phyloP scores from a whole-genome alignment of 1,140 invertebrate species.

The Drosophila eugracilis region DNA sequence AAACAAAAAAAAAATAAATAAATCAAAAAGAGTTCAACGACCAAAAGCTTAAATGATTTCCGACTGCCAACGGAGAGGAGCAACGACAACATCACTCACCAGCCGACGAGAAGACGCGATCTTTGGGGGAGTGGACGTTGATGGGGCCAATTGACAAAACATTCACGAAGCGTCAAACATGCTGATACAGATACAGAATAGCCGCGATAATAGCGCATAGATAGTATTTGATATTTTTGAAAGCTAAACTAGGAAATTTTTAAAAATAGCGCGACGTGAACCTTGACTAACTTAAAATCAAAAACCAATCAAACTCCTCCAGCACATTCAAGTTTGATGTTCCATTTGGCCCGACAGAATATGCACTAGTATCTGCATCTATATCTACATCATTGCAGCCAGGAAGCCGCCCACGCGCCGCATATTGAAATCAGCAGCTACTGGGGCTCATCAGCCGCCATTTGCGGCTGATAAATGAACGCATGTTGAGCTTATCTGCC shows the following conservation, averaged over 20 bases:
- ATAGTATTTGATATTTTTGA: conserved; percentile 56
- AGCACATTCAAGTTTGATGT: not conserved
- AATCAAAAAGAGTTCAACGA: conserved; percentile 82
- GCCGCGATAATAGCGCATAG: conserved; percentile 34
- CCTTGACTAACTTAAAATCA: too few species aligned
- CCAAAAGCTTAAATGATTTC: conserved; percentile 78
- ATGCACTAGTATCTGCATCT: conserved; percentile 4
- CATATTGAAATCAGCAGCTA: conserved; percentile 66
- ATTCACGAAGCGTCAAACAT: conserved; percentile 44
- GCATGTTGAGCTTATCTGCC: conserved; percentile 75
- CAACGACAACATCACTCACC: conserved; percentile 31
- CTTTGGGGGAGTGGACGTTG: conserved; percentile 3
- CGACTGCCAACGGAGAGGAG: conserved; percentile 48
- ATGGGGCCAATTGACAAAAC: conserved; percentile 44
- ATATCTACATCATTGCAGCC: conserved; percentile 39
- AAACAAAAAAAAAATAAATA: conserved; percentile 50
- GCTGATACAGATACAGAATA: conserved; percentile 65
- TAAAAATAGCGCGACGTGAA: too few species aligned
- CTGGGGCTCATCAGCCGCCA: conserved; percentile 45
- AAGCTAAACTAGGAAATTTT: conserved; percentile 14
- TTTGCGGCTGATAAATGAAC: conserved; percentile 70
- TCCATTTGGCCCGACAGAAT: not conserved
- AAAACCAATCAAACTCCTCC: too few species aligned
- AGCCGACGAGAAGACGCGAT: conserved; percentile 11
- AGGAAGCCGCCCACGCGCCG: conserved; percentile 63